Conservation (phyloP, 2,797 vertebrate species). For the Phrynocephalus guinanensis region DNA sequence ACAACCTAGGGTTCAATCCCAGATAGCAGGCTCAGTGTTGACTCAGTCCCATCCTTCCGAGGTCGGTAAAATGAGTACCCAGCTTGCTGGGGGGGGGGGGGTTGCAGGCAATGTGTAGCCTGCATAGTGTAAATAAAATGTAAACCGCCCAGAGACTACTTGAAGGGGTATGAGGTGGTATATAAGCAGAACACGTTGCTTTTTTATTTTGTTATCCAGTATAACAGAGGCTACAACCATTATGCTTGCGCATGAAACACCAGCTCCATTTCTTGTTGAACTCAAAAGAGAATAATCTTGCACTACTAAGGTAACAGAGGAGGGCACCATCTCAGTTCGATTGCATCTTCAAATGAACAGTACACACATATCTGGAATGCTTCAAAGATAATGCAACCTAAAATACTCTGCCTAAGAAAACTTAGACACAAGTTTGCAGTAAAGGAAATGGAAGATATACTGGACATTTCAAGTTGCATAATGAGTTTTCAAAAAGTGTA, state of each 20-base stretch:
- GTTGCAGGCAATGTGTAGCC: too few species aligned
- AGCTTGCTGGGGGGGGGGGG: too few species aligned
- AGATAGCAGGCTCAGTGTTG: too few species aligned
- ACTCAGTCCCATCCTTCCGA: too few species aligned
- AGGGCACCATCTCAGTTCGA: neutral
- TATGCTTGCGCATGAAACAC: neutral
- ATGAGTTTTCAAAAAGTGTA: too few species aligned
- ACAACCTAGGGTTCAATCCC: too few species aligned
- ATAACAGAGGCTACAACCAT: neutral
- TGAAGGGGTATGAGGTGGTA: too few species aligned
- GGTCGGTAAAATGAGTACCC: too few species aligned
- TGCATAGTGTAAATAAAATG: too few species aligned
- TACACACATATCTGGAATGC: neutral
- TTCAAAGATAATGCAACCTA: neutral
- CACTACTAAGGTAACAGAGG: neutral
- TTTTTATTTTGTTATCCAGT: neutral
- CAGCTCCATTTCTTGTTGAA: neutral
- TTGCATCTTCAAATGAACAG: neutral
- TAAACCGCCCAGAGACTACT: too few species aligned
- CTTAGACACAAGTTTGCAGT: neutral
- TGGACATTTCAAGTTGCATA: neutral
- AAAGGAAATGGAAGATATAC: neutral
- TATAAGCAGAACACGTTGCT: too few species aligned
- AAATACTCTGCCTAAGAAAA: slow-evolving; percentile 3
- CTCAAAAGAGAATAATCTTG: neutral